Conservation (phyloP, 2,888 invertebrate species). For the Agrenia bidenticulata region DNA sequence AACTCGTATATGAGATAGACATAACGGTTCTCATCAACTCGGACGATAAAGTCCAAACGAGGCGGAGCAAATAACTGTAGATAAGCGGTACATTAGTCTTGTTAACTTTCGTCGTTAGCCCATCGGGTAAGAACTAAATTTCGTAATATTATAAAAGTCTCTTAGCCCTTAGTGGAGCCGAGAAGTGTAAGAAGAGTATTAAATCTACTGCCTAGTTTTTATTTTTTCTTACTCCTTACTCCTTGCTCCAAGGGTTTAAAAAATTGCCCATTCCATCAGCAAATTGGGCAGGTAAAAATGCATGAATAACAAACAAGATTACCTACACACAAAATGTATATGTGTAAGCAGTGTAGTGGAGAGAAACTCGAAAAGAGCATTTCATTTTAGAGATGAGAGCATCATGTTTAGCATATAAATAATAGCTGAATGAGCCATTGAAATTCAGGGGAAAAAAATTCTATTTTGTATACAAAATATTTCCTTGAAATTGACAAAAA, state of each 20-base stretch:
- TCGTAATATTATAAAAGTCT: too few relatives aligned
- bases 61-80: slow-evolving; percentile 7
- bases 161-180: too few relatives aligned
- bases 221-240: too few relatives aligned
- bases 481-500: slow-evolving; percentile 17
- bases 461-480: slow-evolving; percentile 16
- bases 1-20: too few relatives aligned
- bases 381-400: neutral
- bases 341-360: neutral
- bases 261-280: too few relatives aligned
- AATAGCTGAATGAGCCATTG: slow-evolving; percentile 11
- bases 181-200: too few relatives aligned
- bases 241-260: too few relatives aligned
- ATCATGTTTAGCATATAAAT: too few relatives aligned
- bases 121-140: slow-evolving; percentile 2
- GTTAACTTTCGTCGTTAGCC: slow-evolving; percentile 10
- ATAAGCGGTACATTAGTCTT: slow-evolving; percentile 8
- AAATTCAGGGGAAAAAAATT: slow-evolving; percentile 20
- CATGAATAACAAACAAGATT: too few relatives aligned
- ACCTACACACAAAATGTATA: neutral
- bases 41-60: slow-evolving; percentile 6
- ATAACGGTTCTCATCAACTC: neutral
- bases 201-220: too few relatives aligned
- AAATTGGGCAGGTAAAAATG: too few relatives aligned
- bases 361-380: slow-evolving; percentile 10